Evolutionary conservation across 2,888 invertebrate genomes (phyloP).

Genomic region (Schizotus pectinicornis): DNA sequence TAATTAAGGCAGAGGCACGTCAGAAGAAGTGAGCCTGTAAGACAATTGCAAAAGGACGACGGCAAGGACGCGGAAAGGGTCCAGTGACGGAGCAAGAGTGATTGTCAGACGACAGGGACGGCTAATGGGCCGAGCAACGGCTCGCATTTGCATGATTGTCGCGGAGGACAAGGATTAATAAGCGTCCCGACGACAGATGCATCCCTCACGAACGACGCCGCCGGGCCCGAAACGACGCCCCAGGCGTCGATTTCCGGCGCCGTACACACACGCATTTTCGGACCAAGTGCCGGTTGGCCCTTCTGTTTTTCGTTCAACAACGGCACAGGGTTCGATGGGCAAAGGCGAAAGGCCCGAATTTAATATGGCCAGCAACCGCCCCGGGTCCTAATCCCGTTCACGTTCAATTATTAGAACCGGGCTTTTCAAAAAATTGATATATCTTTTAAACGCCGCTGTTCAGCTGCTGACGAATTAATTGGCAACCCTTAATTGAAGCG

Average conservation of each 20-base stretch:
- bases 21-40: neutral
- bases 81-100: constrained; percentile 51
- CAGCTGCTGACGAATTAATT: too few relatives aligned
- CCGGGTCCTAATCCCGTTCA: too few relatives aligned
- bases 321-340: too few relatives aligned
- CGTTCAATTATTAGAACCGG: too few relatives aligned
- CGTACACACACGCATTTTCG: neutral
- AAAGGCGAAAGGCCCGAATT: too few relatives aligned
- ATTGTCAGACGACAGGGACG: constrained; percentile 62
- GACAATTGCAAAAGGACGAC: constrained; percentile 1
- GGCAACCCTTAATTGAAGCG: too few relatives aligned
- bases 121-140: constrained; percentile 65
- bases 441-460: too few relatives aligned
- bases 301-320: too few relatives aligned
- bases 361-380: too few relatives aligned
- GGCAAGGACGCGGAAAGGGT: constrained; percentile 12
- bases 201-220: neutral
- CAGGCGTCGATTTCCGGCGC: neutral
- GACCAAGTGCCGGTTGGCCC: neutral
- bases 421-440: too few relatives aligned
- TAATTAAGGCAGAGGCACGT: constrained; percentile 4
- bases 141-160: constrained; percentile 60
- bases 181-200: constrained; percentile 25
- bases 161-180: constrained; percentile 38
- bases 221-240: constrained; percentile 2